Percentiles rank a stretch among this genome's conserved stretches.
Evolutionary conservation across 1,140 invertebrate species (phyloP).

Genomic region (Coptotermes formosanus): DNA sequence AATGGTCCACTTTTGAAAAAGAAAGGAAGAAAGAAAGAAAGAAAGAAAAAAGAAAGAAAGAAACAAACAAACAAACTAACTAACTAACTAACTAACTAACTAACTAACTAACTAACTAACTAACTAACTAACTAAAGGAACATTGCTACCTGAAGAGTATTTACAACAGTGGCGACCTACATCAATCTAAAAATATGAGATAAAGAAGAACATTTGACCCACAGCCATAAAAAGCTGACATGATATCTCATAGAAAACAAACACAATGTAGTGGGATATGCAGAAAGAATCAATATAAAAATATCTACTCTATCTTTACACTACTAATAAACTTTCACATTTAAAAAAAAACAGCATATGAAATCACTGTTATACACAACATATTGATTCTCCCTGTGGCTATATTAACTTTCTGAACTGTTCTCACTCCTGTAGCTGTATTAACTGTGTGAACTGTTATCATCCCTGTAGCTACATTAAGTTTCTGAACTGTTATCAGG

Average conservation of each 20-base stretch:
- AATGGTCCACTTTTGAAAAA: no score
- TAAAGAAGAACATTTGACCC: background rate
- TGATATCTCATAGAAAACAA: background rate
- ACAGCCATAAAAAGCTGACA: background rate
- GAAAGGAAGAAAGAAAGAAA: no score
- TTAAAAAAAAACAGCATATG: background rate
- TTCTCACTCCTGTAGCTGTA: background rate
- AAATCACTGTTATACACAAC: background rate
- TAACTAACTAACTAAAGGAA: no score
- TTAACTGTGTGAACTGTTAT: background rate
- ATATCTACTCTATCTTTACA: background rate
- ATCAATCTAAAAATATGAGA: background rate
- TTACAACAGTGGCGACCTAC: background rate
- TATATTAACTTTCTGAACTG: background rate
- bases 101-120: no score
- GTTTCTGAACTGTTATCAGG: background rate
- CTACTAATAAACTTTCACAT: background rate
- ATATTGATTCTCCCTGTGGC: background rate
- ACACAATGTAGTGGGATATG: background rate
- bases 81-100: no score
- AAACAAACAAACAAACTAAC: no score
- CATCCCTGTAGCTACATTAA: background rate
- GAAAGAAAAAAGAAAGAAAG: no score
- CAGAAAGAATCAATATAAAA: slow-evolving; percentile 7
- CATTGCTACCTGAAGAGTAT: no score